Evolutionary conservation across 2,888 invertebrate species (phyloP).

Genomic region (Lysandra bellargus): DNA sequence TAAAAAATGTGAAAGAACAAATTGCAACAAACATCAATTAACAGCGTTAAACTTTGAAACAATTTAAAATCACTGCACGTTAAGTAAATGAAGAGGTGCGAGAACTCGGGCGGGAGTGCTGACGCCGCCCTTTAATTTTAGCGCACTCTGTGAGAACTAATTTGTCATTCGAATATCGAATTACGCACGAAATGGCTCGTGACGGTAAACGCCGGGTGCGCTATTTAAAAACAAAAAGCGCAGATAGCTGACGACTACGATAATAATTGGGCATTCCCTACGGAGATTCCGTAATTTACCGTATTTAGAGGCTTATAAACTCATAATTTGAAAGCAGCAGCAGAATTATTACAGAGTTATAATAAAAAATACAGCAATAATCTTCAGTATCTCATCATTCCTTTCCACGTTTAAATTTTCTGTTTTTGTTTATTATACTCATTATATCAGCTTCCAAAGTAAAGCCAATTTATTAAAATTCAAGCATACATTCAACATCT

Average conservation of each 20-base stretch:
- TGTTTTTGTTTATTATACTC: too few relatives aligned
- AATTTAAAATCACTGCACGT: slow-evolving; percentile 21
- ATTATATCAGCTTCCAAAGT: too few relatives aligned
- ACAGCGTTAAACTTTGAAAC: background rate
- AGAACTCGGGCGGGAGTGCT: slow-evolving; percentile 37
- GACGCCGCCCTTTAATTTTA: slow-evolving; percentile 69
- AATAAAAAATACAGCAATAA: too few relatives aligned
- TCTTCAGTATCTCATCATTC: too few relatives aligned
- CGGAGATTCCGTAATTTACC: too few relatives aligned
- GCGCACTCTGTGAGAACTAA: slow-evolving; percentile 62
- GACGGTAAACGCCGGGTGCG: slow-evolving; percentile 67
- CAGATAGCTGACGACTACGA: slow-evolving; percentile 53
- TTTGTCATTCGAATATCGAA: slow-evolving; percentile 79
- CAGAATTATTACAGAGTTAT: too few relatives aligned
- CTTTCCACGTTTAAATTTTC: too few relatives aligned
- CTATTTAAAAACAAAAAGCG: slow-evolving; percentile 69
- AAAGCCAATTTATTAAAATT: too few relatives aligned
- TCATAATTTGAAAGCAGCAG: too few relatives aligned
- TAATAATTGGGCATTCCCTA: too few relatives aligned
- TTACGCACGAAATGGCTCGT: slow-evolving; percentile 76
- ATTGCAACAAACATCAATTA: background rate
- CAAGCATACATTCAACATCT: too few relatives aligned
- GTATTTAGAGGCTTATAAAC: too few relatives aligned
- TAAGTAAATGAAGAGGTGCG: slow-evolving; percentile 32
- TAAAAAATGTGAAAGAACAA: background rate